phyloP scores from a whole-genome alignment of 2,797 vertebrate species.

The Bucorvus abyssinicus region DNA sequence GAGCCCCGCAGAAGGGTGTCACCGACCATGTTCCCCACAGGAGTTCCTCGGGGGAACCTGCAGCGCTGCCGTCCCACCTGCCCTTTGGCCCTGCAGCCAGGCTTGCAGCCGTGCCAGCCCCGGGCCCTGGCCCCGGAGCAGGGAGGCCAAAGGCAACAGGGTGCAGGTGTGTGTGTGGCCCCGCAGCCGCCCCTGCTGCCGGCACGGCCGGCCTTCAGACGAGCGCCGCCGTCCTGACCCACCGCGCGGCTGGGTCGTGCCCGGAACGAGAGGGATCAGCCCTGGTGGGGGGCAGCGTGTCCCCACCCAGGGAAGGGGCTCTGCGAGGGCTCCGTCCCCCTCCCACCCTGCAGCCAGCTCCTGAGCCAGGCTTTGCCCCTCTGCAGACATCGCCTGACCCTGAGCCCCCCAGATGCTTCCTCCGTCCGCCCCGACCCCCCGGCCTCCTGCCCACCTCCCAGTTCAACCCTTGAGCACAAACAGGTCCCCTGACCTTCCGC shows the following conservation, averaged over 20 bases:
- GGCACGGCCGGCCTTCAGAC: not conserved
- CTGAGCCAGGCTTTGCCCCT: not conserved
- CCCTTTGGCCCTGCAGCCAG: too few relatives aligned
- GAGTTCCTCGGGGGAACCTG: too few relatives aligned
- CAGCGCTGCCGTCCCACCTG: not conserved
- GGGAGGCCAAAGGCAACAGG: not conserved
- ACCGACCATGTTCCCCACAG: too few relatives aligned
- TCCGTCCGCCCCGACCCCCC: not conserved
- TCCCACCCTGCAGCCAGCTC: not conserved
- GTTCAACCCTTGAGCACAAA: too few relatives aligned
- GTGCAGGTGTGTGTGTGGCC: not conserved
- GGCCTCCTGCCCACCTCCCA: not conserved
- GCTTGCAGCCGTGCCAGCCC: not conserved
- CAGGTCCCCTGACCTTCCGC: not conserved
- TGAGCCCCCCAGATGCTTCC: too few relatives aligned
- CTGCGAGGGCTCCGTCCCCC: too few relatives aligned
- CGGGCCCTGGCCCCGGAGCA: not conserved
- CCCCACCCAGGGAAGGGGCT: not conserved
- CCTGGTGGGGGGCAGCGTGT: not conserved
- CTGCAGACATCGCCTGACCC: not conserved
- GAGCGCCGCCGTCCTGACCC: not conserved
- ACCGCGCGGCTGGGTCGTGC: not conserved
- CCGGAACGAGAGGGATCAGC: not conserved
- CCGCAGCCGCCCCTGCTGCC: fast-evolving
- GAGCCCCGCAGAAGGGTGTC: too few relatives aligned